Conservation (phyloP, 2,888 invertebrate genomes). For the Melinaea menophilus region DNA sequence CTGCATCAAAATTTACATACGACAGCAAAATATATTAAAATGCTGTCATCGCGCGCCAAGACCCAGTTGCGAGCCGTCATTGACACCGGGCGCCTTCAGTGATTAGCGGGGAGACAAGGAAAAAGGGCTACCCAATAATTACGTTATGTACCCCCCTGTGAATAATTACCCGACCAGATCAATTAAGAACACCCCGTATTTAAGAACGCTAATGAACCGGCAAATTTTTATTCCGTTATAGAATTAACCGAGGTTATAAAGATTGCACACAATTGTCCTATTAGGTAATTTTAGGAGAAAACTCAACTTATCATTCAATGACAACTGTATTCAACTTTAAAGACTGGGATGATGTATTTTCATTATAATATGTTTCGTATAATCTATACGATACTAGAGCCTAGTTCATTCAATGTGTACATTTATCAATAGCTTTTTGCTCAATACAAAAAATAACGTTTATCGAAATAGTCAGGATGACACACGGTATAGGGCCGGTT, state of each 20-base stretch:
- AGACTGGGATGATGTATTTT: background rate
- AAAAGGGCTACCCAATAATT: constrained; percentile 76
- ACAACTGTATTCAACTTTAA: too few relatives aligned
- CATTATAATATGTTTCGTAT: constrained; percentile 20
- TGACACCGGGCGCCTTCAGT: constrained; percentile 67
- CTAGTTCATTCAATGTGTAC: constrained; percentile 42
- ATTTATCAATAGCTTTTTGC: constrained; percentile 53
- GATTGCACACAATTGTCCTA: constrained; percentile 3
- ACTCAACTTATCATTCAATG: too few relatives aligned
- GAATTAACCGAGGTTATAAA: constrained; percentile 12
- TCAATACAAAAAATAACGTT: constrained; percentile 47
- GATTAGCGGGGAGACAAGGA: constrained; percentile 71
- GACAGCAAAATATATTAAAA: constrained; percentile 75
- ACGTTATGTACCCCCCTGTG: constrained; percentile 63
- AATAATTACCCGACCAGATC: constrained; percentile 74
- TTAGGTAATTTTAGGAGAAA: background rate
- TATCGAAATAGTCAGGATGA: constrained; percentile 48
- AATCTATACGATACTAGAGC: constrained; percentile 45
- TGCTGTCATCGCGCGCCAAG: constrained; percentile 71
- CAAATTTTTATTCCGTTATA: constrained; percentile 56
- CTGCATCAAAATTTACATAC: constrained; percentile 70
- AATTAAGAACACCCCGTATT: constrained; percentile 70
- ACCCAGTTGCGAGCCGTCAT: constrained; percentile 71
- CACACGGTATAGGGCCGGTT: constrained; percentile 53
- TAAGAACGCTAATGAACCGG: constrained; percentile 65